Evolutionary conservation across 1,140 invertebrate species (phyloP), one percentile per base, ranked within the genome.

Genomic region (Drosophila biarmipes): DNA sequence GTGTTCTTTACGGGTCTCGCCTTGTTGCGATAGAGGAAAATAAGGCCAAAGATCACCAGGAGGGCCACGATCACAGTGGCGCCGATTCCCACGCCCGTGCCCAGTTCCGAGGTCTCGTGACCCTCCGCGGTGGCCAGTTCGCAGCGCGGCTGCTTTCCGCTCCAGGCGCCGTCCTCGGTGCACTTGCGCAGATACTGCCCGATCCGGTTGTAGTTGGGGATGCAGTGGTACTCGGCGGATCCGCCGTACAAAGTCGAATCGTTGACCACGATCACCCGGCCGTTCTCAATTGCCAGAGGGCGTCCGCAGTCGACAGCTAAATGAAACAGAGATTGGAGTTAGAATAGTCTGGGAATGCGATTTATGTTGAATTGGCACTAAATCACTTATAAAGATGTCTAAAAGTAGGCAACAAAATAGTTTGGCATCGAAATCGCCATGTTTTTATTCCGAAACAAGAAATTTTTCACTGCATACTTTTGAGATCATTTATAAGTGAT

Each of bases 191-290:
- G 92, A 90, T 96, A 97, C 5, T 96, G 95, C 0, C 97, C 97
- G 1, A 96, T 94, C 40, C 97, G 94, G 86, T 96, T 95, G 92
- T 94, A 98, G 69, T 96, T 96, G 7, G 96, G 96, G 54, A 98
- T 92, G 87, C 98, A 99, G 73, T 97, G 96, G 91, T 98, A 98
- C 82, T 97, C 96, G 2, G 97, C 95, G 3, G 95, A 95, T 56
- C 96, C 96, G 7, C 95, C 96, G 80, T 96, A 98, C 6, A 95
- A 93, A 0, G 96, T 97, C 0, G 96, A 96, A 21, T 95, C 95
- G 79, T 98, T 98, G 38, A 97, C 95, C 8, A 97, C 94, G 75
- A 97, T 97, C 1, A 97, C 95, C 66, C 97, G 93, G 0, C 97
- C 97, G 90, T 98, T 98, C 51, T 97, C 95, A 48, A 97, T 96